These are phyloP conservation scores for Phalacrocorax carbo DNA, from an alignment of 2,113 vertebrate species.

Conservation along the genomic window DNA sequence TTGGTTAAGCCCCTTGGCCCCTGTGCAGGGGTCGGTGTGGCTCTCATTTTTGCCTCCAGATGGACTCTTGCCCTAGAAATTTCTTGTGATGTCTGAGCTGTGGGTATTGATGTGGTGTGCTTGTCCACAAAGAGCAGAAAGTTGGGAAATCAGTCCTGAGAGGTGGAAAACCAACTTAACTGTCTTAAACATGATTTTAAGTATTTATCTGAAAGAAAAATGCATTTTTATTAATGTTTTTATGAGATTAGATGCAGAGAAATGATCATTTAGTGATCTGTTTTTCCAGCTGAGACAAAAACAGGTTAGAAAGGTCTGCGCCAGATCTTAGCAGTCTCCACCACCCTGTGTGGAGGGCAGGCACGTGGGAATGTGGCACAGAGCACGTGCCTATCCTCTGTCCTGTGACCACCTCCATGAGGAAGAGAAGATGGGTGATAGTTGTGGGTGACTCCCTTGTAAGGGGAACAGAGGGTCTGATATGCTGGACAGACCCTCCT, in stretches of 20 bases:
- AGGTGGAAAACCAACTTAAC: neutral
- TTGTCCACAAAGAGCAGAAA: neutral
- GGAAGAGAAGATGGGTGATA: too few relatives aligned
- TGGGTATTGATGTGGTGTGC: neutral
- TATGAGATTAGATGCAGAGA: neutral
- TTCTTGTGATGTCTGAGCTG: neutral
- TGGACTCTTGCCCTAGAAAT: neutral
- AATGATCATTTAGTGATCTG: too few relatives aligned
- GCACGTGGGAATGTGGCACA: accelerated
- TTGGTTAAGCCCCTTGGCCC: too few relatives aligned
- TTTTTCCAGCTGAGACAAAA: neutral
- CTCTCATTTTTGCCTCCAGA: neutral
- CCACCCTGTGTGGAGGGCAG: neutral
- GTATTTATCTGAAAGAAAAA: neutral
- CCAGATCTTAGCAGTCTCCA: neutral
- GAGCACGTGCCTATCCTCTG: too few relatives aligned
- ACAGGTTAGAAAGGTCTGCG: neutral
- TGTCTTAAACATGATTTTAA: neutral
- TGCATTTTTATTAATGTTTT: neutral
- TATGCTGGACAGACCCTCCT: too few relatives aligned
- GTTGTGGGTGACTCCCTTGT: too few relatives aligned
- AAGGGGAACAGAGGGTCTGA: too few relatives aligned
- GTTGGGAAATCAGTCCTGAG: neutral
- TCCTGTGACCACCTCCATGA: too few relatives aligned
- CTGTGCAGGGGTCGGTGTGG: neutral